Evolutionary conservation across 2,888 invertebrate species (phyloP), one percentile per base, ranked within the genome.

Genomic region (Rhingia rostrata): DNA sequence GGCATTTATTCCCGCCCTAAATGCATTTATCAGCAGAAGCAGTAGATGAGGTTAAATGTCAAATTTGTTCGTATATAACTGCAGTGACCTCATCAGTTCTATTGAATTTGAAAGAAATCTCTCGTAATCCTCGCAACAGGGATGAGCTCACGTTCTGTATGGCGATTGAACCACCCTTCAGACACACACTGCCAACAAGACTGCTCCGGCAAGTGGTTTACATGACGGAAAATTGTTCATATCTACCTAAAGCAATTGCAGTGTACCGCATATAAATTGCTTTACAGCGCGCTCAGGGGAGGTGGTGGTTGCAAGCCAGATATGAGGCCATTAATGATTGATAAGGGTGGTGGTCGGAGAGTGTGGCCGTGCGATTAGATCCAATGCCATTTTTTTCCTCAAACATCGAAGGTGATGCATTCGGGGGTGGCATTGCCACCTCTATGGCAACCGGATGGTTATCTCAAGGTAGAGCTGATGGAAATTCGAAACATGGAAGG

Each of bases 81-180:
- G 83, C 78, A 67, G 63, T 83, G 78, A 73, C 83, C 83, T 83
- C 72, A 78, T 83, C 78, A 78, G 66, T 73, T 83, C 78, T 56
- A 83, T 83, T 78, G 72, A 83, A 83, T 83, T 82, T 54, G 58
- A 43, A 53, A 63, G 39, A 72, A 67, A 61, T 78, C 72, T 22
- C 45, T 72, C 22, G 73, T 83, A 83, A 83, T 83, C 78, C 73
- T 56, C 41, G 45, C 35, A 51, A 67, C 56, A 56, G 78, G 78
- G 56, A 78, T 78, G 78, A 67, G 63, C 78, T 56, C 83, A 78
- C 83, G 83, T 73, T 66, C 67, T 53, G 43, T 22, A 22, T 22
- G 22, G 22, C 22, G 22, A 22, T 10, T 47, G 63, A 56, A 37
- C 66, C 66, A 73, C 72, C 61, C 72, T 70, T 54, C 22, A 22